These are phyloP conservation scores for Hapalemur alaotrensis DNA, from an alignment of 2,797 vertebrate species.

Conservation along the genomic window DNA sequence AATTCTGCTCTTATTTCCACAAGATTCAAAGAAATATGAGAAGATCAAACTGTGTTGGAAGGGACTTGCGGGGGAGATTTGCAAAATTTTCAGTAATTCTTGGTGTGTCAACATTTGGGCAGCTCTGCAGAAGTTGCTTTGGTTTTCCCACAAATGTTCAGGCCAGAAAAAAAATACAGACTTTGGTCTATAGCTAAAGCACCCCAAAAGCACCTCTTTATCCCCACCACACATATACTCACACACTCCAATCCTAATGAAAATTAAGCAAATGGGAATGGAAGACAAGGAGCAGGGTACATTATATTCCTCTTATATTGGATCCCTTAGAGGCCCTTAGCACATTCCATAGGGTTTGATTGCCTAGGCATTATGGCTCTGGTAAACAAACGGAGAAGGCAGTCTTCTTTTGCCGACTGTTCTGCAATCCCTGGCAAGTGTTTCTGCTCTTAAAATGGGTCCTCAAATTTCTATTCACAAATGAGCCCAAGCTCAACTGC, in stretches of 20 bases:
- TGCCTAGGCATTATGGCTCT: neutral
- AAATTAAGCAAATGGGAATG: neutral
- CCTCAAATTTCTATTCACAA: neutral
- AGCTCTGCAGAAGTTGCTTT: slow-evolving; percentile 16
- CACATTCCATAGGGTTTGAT: neutral
- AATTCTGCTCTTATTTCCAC: slow-evolving; percentile 1
- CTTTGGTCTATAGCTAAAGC: neutral
- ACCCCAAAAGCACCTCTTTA: neutral
- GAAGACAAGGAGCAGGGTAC: neutral
- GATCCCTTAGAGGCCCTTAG: neutral
- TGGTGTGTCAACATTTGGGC: neutral
- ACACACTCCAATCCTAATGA: neutral
- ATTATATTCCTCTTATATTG: neutral
- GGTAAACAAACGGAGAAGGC: neutral
- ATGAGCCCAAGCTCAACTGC: neutral
- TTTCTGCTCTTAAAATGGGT: neutral
- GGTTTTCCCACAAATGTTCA: neutral
- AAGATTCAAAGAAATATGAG: slow-evolving; percentile 18
- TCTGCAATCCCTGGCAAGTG: neutral
- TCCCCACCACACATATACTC: neutral
- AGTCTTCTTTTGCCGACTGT: neutral
- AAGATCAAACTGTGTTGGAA: neutral
- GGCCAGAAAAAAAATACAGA: neutral
- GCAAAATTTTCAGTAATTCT: neutral
- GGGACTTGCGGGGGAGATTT: neutral